A percentile compares a stretch with the other conserved stretches of the same genome.
These are phyloP conservation scores for Zosterops japonicus DNA, from an alignment of 2,113 vertebrate genomes.

Conservation along the genomic window DNA sequence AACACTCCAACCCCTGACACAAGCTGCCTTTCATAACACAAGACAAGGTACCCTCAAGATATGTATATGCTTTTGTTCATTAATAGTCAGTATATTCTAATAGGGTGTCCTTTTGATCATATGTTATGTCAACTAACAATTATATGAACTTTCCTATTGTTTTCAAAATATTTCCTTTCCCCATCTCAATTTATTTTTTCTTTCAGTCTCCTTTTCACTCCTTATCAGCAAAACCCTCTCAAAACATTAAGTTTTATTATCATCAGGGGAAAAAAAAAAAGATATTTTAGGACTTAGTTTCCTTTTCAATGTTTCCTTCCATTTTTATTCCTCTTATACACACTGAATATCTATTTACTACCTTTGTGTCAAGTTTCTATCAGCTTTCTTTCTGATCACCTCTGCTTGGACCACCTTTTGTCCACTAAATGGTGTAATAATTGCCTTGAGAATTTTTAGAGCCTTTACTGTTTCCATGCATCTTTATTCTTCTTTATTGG, in stretches of 20 bases:
- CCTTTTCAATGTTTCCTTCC: neutral
- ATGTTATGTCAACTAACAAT: neutral
- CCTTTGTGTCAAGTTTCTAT: neutral
- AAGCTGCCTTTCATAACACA: neutral
- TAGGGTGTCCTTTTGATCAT: neutral
- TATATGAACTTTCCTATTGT: neutral
- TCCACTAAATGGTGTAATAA: neutral
- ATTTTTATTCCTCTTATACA: neutral
- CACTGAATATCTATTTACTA: neutral
- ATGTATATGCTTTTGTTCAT: neutral
- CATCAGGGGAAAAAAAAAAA: fast-evolving
- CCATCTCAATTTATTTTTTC: neutral
- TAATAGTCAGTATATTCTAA: neutral
- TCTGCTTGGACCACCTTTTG: neutral
- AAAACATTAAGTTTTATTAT: neutral
- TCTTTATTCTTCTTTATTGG: neutral
- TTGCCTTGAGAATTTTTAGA: neutral
- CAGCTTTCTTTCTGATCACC: neutral
- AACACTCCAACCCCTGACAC: neutral
- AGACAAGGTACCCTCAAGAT: neutral
- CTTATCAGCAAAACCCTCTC: neutral
- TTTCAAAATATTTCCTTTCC: neutral
- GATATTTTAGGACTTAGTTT: neutral
- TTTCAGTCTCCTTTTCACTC: neutral
- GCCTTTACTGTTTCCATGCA: neutral